These are phyloP conservation scores for Dermatophagoides farinae DNA, from an alignment of 1,140 invertebrate species.

Conservation along the genomic window DNA sequence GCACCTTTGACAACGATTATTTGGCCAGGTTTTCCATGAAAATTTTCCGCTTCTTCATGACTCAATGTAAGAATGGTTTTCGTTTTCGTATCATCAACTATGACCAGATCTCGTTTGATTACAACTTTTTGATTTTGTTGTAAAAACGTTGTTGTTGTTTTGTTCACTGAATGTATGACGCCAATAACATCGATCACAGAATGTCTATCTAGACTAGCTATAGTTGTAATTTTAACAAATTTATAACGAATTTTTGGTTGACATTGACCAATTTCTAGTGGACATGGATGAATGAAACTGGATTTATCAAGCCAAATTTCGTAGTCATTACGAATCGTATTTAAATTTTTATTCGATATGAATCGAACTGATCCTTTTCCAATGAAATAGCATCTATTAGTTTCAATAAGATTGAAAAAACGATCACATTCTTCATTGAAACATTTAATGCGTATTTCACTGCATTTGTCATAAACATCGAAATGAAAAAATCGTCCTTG, in stretches of 20 bases:
- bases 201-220: conserved; percentile 34
- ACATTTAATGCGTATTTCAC: conserved; percentile 81
- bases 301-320: conserved; percentile 73
- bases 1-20: conserved; percentile 62
- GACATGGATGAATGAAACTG: conserved; percentile 38
- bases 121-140: conserved; percentile 55
- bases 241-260: conserved; percentile 63
- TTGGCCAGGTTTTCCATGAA: conserved; percentile 49
- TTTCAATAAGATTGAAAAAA: conserved; percentile 71
- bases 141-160: conserved; percentile 48
- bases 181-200: conserved; percentile 61
- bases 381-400: conserved; percentile 31
- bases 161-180: conserved; percentile 50
- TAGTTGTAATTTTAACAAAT: conserved; percentile 52
- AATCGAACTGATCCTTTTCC: conserved; percentile 1
- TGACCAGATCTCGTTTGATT: conserved; percentile 65
- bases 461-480: conserved; percentile 74
- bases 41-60: conserved; percentile 48
- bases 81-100: conserved; percentile 64
- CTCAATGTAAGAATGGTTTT: conserved; percentile 43
- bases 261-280: conserved; percentile 19
- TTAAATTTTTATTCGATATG: conserved; percentile 10
- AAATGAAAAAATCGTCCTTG: conserved; percentile 81
- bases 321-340: conserved; percentile 65
- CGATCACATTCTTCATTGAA: conserved; percentile 77